Evolutionary conservation across 2,113 vertebrate genomes (phyloP).

Genomic region (Myotis brandtii): DNA sequence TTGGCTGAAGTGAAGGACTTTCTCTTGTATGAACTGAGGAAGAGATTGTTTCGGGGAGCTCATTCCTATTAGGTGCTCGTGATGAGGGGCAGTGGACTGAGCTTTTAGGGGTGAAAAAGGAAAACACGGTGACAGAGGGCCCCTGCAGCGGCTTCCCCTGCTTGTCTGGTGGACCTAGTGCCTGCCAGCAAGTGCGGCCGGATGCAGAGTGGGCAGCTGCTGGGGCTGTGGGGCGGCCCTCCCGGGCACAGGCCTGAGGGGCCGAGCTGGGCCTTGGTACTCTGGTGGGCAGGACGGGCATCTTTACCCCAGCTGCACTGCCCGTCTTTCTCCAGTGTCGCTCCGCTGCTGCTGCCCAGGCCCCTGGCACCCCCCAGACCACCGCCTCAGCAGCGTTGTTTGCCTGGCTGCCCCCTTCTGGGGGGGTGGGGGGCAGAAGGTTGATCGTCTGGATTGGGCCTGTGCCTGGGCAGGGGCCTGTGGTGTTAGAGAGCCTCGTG

Average conservation of each 20-base stretch:
- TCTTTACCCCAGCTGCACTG: background rate
- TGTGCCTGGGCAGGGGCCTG: background rate
- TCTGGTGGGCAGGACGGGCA: slow-evolving; percentile 48
- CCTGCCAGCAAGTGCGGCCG: background rate
- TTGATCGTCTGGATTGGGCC: background rate
- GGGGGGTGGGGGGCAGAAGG: background rate
- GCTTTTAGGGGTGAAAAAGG: background rate
- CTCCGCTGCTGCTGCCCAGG: slow-evolving; percentile 40
- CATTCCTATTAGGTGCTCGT: slow-evolving; percentile 26
- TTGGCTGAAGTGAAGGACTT: slow-evolving; percentile 53
- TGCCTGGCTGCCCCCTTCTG: background rate
- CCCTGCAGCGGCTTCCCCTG: background rate
- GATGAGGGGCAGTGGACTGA: background rate
- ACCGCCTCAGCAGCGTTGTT: slow-evolving; percentile 63
- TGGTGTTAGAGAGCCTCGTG: no score
- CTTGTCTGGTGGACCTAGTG: background rate
- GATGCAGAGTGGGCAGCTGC: background rate
- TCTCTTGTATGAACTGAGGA: background rate
- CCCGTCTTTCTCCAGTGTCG: slow-evolving; percentile 46
- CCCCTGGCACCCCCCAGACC: background rate
- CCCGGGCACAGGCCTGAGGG: background rate
- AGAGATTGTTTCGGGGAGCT: slow-evolving; percentile 53
- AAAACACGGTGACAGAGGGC: background rate
- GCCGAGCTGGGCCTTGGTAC: background rate
- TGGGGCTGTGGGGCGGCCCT: background rate